phyloP scores from a whole-genome alignment of 2,888 invertebrate genomes.

The Drosophila ustulata region DNA sequence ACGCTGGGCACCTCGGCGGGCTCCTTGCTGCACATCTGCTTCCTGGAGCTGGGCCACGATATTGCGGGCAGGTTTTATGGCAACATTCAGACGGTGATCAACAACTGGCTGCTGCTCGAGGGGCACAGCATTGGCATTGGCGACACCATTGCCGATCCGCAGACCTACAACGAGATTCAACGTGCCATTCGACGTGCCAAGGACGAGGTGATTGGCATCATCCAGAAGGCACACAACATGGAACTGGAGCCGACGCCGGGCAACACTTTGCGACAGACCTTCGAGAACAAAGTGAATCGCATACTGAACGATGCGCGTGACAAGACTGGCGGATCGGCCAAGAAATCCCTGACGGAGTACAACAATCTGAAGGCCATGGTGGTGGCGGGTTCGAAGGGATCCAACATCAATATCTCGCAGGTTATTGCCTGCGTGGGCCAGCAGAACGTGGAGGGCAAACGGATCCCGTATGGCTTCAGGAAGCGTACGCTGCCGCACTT shows the following conservation, averaged over 20 bases:
- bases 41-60: slow-evolving; percentile 98
- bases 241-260: slow-evolving; percentile 99
- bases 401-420: slow-evolving; percentile 99
- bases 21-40: slow-evolving; percentile 98
- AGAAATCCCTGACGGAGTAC: slow-evolving; percentile 99
- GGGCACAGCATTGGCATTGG: slow-evolving; percentile 99
- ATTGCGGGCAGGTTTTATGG: slow-evolving; percentile 98
- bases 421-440: slow-evolving; percentile 99
- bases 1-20: slow-evolving; percentile 99
- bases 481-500: slow-evolving; percentile 99
- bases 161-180: slow-evolving; percentile 99
- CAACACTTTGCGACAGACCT: slow-evolving; percentile 99
- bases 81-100: slow-evolving; percentile 99
- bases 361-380: slow-evolving; percentile 99
- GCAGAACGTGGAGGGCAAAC: slow-evolving; percentile 99
- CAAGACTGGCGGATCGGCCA: slow-evolving; percentile 99
- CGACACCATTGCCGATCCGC: slow-evolving; percentile 99
- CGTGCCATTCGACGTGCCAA: slow-evolving; percentile 99
- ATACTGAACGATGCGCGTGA: slow-evolving; percentile 99
- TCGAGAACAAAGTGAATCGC: slow-evolving; percentile 99
- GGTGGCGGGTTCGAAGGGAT: slow-evolving; percentile 99
- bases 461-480: slow-evolving; percentile 99
- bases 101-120: slow-evolving; percentile 98
- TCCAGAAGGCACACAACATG: slow-evolving; percentile 99
- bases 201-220: slow-evolving; percentile 99